Conservation (phyloP, 2,797 vertebrate species). For the Anguilla pacifica region DNA sequence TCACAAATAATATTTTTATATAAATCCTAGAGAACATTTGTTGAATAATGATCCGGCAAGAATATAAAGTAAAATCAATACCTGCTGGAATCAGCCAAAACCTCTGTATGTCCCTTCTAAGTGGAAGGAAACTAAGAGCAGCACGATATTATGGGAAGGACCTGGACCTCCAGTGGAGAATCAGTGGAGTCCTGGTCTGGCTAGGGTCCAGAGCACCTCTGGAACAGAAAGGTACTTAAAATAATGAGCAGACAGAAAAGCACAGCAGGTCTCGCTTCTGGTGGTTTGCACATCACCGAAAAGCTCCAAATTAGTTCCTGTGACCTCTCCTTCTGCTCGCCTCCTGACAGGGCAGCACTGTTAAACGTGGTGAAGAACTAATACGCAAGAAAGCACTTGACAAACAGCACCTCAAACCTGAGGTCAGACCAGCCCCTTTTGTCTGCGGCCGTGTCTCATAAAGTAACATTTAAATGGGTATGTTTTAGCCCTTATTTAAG, state of each 20-base stretch:
- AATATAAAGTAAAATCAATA: neutral
- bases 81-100: neutral
- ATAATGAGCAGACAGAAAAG: slow-evolving; percentile 16
- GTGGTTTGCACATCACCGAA: neutral
- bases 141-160: neutral
- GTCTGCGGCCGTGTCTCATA: neutral
- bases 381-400: neutral
- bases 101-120: neutral
- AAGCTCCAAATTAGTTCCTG: neutral
- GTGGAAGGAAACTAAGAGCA: neutral
- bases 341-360: neutral
- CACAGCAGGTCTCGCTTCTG: neutral
- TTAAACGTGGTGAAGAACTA: neutral
- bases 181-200: slow-evolving; percentile 1
- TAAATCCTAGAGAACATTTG: neutral
- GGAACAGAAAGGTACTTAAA: neutral
- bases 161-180: neutral
- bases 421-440: neutral
- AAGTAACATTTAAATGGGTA: neutral
- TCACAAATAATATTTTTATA: neutral
- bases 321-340: neutral
- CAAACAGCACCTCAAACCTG: neutral
- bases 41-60: neutral
- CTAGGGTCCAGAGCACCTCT: neutral
- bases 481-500: neutral